Base-by-base conservation (phyloP, 2,888 invertebrate species). In the Leptogaster cylindrica region DNA sequence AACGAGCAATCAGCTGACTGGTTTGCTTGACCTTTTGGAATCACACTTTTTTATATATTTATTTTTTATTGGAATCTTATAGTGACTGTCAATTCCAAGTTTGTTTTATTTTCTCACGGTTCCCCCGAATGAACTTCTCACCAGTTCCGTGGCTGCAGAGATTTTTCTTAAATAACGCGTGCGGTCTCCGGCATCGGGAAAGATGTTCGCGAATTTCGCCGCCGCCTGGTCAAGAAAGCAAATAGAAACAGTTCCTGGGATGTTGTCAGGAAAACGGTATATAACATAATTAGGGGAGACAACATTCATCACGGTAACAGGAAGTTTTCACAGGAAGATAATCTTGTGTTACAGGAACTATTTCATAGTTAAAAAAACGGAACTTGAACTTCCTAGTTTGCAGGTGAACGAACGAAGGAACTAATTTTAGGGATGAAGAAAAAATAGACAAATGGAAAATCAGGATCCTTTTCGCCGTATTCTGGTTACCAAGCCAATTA, bases 51-150 rank as follows among this genome's bases (percentile, higher is more conserved):
- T 20, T n/a, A n/a, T n/a, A n/a, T n/a, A n/a, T 44, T 44, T 44
- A 10, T 20, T 50, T 50, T 50, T 23, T 50, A 50, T 50, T 12
- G 14, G 12, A 12, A 50, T 50, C 12, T 31, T 10, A 31, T 12
- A 23, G 25, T 50, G 50, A 50, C 27, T 50, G 50, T 14, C 50
- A 23, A 50, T 50, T 50, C 28, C 50, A 12, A 12, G 46, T 50
- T 50, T 50, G 50, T 50, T 50, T 50, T 50, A 50, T 50, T 50
- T 50, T 50, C 50, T 50, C 50, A 50, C 50, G 50, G 50, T 50
- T 27, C 25, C 50, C 50, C 28, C 50, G n/a, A n/a, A 14, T 27
- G 27, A 50, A 50, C 50, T 50, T 50, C n/a, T n/a, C n/a, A n/a
- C n/a, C n/a, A n/a, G 50, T 50, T 50, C 27, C 14, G 27, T 50